phyloP scores from a whole-genome alignment of 92 coral and sea anemone genomes.

The Palythoa caribaeorum region DNA sequence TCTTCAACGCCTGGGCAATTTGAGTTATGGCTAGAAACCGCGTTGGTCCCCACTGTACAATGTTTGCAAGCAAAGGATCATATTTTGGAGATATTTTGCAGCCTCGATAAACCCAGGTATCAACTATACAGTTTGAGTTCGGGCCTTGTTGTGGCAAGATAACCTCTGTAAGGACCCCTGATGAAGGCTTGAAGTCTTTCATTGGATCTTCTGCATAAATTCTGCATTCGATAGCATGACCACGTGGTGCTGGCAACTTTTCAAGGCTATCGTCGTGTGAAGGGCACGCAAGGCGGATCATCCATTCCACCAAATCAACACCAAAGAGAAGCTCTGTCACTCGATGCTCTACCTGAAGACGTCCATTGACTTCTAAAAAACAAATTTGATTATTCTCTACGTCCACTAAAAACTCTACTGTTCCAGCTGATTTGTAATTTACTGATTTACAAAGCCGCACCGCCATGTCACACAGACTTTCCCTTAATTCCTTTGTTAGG shows the following conservation, averaged over 20 bases:
- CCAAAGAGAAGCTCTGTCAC: constrained; percentile 71
- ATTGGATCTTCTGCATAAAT: constrained; percentile 64
- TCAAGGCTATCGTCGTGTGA: constrained; percentile 16
- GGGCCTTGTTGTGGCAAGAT: constrained; percentile 37
- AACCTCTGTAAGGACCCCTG: constrained; percentile 58
- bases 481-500: constrained; percentile 50
- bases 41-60: constrained; percentile 66
- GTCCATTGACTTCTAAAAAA: constrained; percentile 68
- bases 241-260: constrained; percentile 39
- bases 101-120: constrained; percentile 54
- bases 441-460: constrained; percentile 54
- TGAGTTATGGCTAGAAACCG: constrained; percentile 46
- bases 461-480: constrained; percentile 57
- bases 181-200: constrained; percentile 57
- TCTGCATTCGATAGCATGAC: constrained; percentile 72
- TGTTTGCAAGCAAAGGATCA: constrained; percentile 69
- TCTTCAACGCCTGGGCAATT: constrained; percentile 30
- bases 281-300: constrained; percentile 59
- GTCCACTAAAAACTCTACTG: constrained; percentile 72
- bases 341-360: constrained; percentile 77
- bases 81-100: constrained; percentile 47
- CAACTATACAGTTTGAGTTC: constrained; percentile 15
- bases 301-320: constrained; percentile 72
- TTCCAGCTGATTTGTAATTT: constrained; percentile 66
- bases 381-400: constrained; percentile 51